A percentile compares a stretch with the other conserved stretches of the same genome.
Conservation (phyloP, 1,140 invertebrate genomes). For the Drosophila chauvacae region DNA sequence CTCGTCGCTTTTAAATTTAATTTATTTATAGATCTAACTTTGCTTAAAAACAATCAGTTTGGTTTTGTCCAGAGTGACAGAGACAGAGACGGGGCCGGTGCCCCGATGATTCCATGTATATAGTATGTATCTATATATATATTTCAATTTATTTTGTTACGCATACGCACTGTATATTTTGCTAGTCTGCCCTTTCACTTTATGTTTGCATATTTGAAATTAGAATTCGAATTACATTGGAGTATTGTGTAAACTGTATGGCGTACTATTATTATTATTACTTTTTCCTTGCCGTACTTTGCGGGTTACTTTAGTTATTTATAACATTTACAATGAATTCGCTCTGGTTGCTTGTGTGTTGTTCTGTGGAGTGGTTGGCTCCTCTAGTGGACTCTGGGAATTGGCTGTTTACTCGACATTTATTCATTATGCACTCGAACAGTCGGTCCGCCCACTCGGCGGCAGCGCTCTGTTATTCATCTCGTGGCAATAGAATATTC, state of each 20-base stretch:
- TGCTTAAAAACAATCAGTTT: conserved; percentile 80
- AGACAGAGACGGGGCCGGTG: conserved; percentile 32
- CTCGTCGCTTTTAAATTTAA: conserved; percentile 37
- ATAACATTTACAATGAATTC: conserved; percentile 80
- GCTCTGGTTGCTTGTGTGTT: conserved; percentile 53
- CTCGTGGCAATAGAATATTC: conserved; percentile 71
- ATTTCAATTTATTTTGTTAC: conserved; percentile 66
- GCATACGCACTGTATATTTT: conserved; percentile 77
- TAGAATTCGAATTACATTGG: conserved; percentile 62
- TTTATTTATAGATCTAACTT: conserved; percentile 62
- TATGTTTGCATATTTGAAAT: conserved; percentile 62
- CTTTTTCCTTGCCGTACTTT: conserved; percentile 38
- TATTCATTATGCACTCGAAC: conserved; percentile 74
- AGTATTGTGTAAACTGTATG: conserved; percentile 60
- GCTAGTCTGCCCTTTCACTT: conserved; percentile 65
- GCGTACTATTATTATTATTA: conserved; percentile 44
- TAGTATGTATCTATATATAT: conserved; percentile 27
- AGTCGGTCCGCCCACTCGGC: conserved; percentile 13
- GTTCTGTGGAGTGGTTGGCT: conserved; percentile 3
- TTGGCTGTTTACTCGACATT: conserved; percentile 62
- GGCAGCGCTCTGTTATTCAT: conserved; percentile 35
- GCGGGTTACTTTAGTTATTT: conserved; percentile 73
- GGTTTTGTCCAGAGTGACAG: conserved; percentile 65
- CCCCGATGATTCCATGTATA: conserved; percentile 39
- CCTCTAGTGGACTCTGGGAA: conserved; percentile 23